Evolutionary conservation across 2,797 vertebrate genomes (phyloP).

Genomic region (Cynopterus sphinx): DNA sequence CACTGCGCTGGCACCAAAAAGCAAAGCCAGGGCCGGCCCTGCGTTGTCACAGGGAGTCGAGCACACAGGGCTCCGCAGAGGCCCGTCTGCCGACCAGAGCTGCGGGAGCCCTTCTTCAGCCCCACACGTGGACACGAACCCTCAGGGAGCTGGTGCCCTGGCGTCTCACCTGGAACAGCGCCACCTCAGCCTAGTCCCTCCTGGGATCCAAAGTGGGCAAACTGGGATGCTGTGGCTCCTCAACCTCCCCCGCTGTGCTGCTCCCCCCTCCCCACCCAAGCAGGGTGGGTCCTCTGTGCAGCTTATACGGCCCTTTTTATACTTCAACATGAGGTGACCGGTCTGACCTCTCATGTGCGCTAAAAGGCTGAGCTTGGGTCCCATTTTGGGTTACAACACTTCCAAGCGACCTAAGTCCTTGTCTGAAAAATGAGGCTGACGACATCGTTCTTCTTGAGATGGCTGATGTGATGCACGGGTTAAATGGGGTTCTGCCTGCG

Average conservation of each 20-base stretch:
- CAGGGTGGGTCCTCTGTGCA: neutral
- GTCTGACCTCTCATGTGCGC: neutral
- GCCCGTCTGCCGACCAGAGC: conserved; percentile 42
- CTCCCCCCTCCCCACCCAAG: neutral
- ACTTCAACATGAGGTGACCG: neutral
- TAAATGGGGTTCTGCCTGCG: neutral
- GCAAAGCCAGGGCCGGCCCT: neutral
- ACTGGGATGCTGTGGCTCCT: too few relatives aligned
- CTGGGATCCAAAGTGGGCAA: neutral
- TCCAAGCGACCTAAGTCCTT: too few relatives aligned
- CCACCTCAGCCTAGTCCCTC: neutral
- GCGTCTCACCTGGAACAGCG: neutral
- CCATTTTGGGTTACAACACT: neutral
- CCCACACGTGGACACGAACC: neutral
- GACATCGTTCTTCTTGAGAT: neutral
- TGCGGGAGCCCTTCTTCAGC: neutral
- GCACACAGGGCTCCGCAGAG: conserved; percentile 3
- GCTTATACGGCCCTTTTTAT: neutral
- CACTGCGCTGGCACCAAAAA: neutral
- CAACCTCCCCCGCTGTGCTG: too few relatives aligned
- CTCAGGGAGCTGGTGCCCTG: neutral
- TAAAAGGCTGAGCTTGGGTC: neutral
- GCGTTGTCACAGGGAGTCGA: conserved; percentile 42
- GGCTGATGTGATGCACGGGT: neutral
- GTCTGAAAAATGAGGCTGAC: neutral